A percentile compares a stretch with the other conserved stretches of the same genome.
phyloP scores from a whole-genome alignment of 2,888 invertebrate species.

The Darwinula stevensoni region DNA sequence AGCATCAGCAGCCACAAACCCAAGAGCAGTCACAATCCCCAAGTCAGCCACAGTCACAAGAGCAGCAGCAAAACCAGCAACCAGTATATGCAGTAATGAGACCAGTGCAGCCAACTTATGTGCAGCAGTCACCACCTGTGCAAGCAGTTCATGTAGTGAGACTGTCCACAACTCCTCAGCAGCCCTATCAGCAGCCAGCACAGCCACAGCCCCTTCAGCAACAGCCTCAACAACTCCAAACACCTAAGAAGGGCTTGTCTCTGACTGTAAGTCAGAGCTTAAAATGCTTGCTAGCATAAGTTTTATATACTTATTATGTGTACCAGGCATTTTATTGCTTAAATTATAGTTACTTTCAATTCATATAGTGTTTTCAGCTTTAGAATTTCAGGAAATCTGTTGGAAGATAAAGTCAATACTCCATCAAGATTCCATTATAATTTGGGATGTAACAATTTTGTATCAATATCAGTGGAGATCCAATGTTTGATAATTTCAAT shows the following conservation, averaged over 20 bases:
- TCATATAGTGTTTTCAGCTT: too few species aligned
- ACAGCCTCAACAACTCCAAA: conserved; percentile 4
- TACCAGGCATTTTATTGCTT: too few species aligned
- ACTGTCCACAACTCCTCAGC: conserved; percentile 5
- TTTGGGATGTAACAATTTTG: too few species aligned
- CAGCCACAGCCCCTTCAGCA: conserved; percentile 3
- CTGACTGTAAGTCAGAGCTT: conserved; percentile 14
- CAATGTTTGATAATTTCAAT: too few species aligned
- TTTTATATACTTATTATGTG: too few species aligned
- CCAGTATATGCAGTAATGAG: not conserved
- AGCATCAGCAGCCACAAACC: conserved; percentile 8
- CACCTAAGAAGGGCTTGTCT: conserved; percentile 15
- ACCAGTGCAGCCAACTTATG: conserved; percentile 8
- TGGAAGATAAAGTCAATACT: too few species aligned
- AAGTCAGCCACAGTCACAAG: conserved; percentile 9
- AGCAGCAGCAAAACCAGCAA: conserved; percentile 8
- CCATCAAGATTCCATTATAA: too few species aligned
- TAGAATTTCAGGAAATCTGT: too few species aligned
- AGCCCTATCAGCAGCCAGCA: conserved; percentile 4
- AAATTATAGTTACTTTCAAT: too few species aligned
- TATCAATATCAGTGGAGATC: too few species aligned
- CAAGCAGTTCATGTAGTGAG: conserved; percentile 6
- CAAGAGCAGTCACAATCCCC: conserved; percentile 9
- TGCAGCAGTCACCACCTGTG: conserved; percentile 8
- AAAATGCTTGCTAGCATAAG: not conserved